Evolutionary conservation across 2,888 invertebrate genomes (phyloP).

Genomic region (Beris morrisii): DNA sequence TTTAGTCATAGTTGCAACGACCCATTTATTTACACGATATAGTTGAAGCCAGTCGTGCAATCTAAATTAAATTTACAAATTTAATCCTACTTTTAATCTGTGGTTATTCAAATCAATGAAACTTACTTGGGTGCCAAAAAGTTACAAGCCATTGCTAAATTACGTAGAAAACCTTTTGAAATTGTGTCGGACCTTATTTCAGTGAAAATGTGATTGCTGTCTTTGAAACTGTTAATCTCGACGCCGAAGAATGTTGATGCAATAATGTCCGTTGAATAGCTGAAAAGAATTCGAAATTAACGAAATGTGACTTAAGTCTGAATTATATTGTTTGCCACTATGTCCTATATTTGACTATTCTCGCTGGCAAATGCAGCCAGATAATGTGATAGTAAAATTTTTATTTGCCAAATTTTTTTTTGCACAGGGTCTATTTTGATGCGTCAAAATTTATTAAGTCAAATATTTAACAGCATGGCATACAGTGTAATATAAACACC

Average conservation of each 20-base stretch:
- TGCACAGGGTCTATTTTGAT: too few species aligned
- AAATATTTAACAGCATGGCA: too few species aligned
- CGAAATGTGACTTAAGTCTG: neutral
- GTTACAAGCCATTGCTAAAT: slow-evolving; percentile 19
- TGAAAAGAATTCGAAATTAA: neutral
- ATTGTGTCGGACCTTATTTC: slow-evolving; percentile 32
- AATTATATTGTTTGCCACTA: too few species aligned
- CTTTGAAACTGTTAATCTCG: slow-evolving; percentile 43
- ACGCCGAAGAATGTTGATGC: slow-evolving; percentile 50
- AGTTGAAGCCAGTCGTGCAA: slow-evolving; percentile 13
- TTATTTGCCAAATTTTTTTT: too few species aligned
- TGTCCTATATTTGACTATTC: too few species aligned
- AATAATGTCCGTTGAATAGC: slow-evolving; percentile 50
- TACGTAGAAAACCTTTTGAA: slow-evolving; percentile 28
- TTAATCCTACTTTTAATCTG: neutral
- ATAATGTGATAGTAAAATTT: too few species aligned
- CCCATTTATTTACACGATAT: neutral
- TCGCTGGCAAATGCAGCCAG: too few species aligned
- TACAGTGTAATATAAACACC: slow-evolving; percentile 38
- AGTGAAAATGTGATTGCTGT: slow-evolving; percentile 43
- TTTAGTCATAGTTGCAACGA: slow-evolving; percentile 31
- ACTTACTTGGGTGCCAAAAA: slow-evolving; percentile 38
- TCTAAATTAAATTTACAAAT: slow-evolving; percentile 5
- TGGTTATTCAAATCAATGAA: neutral
- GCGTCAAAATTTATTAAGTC: too few species aligned